phyloP scores from a whole-genome alignment of 2,113 vertebrate genomes.

The Gallinago undulata region DNA sequence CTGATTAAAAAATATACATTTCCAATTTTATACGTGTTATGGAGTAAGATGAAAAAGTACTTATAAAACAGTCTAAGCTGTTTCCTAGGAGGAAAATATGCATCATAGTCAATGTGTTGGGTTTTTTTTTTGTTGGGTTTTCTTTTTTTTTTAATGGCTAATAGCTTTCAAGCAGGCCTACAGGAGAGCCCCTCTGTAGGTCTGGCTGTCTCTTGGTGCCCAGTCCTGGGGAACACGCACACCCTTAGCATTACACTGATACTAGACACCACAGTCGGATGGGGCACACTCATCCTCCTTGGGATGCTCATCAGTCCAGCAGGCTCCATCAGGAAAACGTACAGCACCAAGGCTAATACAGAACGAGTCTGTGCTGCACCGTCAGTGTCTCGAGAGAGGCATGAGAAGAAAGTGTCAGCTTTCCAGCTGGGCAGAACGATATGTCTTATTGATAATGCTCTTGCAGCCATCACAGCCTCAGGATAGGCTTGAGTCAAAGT shows the following conservation, averaged over 20 bases:
- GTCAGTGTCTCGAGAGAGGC: not conserved
- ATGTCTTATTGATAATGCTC: not conserved
- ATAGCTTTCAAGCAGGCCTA: not conserved
- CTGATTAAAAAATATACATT: not conserved
- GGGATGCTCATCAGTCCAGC: no score
- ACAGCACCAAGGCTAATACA: no score
- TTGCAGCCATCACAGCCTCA: not conserved
- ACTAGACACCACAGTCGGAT: fast-evolving
- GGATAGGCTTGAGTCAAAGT: not conserved
- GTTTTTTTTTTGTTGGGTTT: not conserved
- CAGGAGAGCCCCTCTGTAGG: not conserved
- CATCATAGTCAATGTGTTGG: not conserved
- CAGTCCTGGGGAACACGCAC: fast-evolving
- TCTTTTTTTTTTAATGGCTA: not conserved
- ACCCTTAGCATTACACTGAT: fast-evolving
- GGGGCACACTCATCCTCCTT: not conserved
- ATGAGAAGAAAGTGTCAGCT: fast-evolving
- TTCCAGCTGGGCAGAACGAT: not conserved
- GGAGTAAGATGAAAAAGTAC: not conserved
- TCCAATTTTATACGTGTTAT: not conserved
- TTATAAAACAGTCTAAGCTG: not conserved
- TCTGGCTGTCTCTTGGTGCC: not conserved
- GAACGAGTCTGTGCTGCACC: fast-evolving
- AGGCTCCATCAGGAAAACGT: fast-evolving
- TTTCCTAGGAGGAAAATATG: not conserved